Percentiles rank a stretch among this genome's conserved stretches.
Evolutionary conservation across 2,113 vertebrate genomes (phyloP).

Genomic region (Lagopus leucura): DNA sequence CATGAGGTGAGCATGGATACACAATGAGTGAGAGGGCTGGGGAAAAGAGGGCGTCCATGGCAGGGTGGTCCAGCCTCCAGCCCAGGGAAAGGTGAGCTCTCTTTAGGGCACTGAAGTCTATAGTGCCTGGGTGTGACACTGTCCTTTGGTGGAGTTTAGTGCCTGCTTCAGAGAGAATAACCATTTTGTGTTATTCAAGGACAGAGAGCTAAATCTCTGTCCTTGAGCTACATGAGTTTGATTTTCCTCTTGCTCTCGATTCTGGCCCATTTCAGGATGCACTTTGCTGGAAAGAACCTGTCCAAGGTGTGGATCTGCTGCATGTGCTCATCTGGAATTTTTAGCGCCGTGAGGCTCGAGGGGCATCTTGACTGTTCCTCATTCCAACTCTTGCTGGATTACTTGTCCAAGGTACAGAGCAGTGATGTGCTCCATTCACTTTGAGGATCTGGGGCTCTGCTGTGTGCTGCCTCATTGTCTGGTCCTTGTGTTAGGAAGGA

Average conservation of each 20-base stretch:
- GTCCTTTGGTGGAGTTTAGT: background rate
- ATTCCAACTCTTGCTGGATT: accelerated
- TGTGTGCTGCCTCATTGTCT: accelerated
- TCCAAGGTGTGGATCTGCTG: background rate
- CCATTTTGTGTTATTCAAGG: no score
- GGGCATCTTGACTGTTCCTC: background rate
- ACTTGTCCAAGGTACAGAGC: background rate
- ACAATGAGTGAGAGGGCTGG: background rate
- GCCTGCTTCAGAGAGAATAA: background rate
- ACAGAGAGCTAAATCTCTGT: background rate
- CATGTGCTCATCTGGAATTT: accelerated
- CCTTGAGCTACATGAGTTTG: background rate
- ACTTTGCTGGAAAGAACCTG: background rate
- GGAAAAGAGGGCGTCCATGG: background rate
- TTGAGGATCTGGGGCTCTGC: accelerated
- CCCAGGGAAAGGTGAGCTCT: background rate
- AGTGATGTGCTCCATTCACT: accelerated
- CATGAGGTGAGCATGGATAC: accelerated
- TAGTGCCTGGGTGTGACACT: background rate
- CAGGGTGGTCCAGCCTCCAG: background rate
- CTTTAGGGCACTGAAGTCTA: background rate
- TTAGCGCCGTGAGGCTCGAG: background rate
- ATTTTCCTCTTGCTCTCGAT: background rate
- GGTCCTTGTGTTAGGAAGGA: background rate
- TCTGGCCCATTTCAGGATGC: background rate